phyloP scores from a whole-genome alignment of 1,140 invertebrate genomes.

The Mya arenaria region DNA sequence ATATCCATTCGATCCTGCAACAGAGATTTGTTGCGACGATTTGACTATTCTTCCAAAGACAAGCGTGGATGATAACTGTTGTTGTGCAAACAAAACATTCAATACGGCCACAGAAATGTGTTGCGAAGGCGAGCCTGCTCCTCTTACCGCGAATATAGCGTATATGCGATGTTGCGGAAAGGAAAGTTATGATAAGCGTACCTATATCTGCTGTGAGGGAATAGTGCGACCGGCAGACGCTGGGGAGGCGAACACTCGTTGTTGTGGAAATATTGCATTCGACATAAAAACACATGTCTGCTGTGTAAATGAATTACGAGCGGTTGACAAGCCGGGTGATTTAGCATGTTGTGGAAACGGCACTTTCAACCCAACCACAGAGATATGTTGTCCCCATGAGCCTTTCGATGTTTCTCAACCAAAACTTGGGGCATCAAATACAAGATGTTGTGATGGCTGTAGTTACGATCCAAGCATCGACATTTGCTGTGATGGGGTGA shows the following conservation, averaged over 20 bases:
- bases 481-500: conserved; percentile 26
- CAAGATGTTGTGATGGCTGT: conserved; percentile 1
- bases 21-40: conserved; percentile 23
- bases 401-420: conserved; percentile 5
- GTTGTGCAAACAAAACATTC: conserved; percentile 29
- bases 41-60: background rate
- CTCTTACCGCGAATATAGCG: background rate
- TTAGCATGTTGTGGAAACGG: conserved; percentile 32
- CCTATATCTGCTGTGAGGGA: conserved; percentile 9
- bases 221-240: background rate
- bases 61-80: conserved; percentile 22
- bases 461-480: conserved; percentile 18
- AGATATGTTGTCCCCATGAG: conserved; percentile 14
- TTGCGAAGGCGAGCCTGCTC: background rate
- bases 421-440: background rate
- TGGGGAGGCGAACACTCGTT: background rate
- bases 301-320: background rate
- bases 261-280: conserved; percentile 7
- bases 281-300: conserved; percentile 13
- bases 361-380: conserved; percentile 3
- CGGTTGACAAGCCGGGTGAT: background rate
- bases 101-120: conserved; percentile 4
- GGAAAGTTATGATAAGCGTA: background rate
- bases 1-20: background rate
- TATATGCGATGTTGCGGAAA: conserved; percentile 14